These are phyloP conservation scores for Arion vulgaris DNA, from an alignment of 1,140 invertebrate species.

Conservation along the genomic window DNA sequence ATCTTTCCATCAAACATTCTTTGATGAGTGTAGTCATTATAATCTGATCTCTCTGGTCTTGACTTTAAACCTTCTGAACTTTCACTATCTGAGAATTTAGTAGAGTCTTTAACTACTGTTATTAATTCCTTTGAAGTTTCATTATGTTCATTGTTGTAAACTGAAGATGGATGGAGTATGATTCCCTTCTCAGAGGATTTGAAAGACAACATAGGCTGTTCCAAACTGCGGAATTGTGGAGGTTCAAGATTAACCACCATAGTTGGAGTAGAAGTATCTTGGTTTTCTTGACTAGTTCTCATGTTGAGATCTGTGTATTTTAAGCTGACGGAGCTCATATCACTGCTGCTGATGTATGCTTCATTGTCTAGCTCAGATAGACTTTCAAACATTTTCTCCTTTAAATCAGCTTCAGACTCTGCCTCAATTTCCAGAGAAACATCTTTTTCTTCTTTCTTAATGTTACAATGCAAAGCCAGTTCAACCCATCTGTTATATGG, in stretches of 20 bases:
- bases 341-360: not conserved
- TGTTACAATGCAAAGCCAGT: not conserved
- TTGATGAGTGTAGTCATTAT: too few species aligned
- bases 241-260: not conserved
- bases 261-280: not conserved
- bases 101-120: too few species aligned
- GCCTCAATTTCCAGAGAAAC: not conserved
- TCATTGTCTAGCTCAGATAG: not conserved
- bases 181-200: too few species aligned
- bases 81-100: too few species aligned
- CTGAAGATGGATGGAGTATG: too few species aligned
- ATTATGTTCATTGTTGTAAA: too few species aligned
- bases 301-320: not conserved
- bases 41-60: too few species aligned
- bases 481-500: constrained; percentile 71
- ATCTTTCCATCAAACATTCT: too few species aligned
- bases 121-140: too few species aligned
- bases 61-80: too few species aligned
- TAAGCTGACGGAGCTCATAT: not conserved
- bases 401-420: not conserved
- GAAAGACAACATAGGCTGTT: too few species aligned
- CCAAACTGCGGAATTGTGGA: not conserved
- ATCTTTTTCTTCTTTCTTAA: not conserved
- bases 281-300: not conserved
- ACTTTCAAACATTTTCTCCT: constrained; percentile 27